Conservation (phyloP, 2,888 invertebrate genomes). For the Thysanoteuthis rhombus region DNA sequence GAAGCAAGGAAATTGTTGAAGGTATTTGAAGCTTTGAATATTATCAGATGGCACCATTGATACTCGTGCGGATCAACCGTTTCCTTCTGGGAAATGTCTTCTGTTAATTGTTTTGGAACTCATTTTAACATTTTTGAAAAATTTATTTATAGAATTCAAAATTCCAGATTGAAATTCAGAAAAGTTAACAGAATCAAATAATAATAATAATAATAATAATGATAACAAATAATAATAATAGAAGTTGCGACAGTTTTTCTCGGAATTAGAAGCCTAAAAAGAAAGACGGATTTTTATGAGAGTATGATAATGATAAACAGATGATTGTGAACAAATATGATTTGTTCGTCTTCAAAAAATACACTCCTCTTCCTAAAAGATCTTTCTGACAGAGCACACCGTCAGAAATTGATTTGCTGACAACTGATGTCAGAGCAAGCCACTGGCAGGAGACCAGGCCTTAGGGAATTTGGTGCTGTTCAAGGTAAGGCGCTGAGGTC, state of each 20-base stretch:
- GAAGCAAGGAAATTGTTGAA: not conserved
- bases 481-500: constrained; percentile 57
- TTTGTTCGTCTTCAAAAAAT: not conserved
- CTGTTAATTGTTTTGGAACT: not conserved
- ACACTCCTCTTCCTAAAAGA: not conserved
- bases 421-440: not conserved
- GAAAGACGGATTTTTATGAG: not conserved
- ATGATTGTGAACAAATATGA: not conserved
- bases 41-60: not conserved
- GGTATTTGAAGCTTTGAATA: not conserved
- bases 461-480: constrained; percentile 29
- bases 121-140: not conserved
- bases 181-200: not conserved
- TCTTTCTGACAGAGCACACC: not conserved
- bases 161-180: not conserved
- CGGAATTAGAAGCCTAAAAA: not conserved
- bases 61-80: not conserved
- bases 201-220: not conserved
- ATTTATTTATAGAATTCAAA: not conserved
- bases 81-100: not conserved
- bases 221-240: not conserved
- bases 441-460: not conserved
- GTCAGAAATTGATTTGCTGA: not conserved
- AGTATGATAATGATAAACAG: not conserved
- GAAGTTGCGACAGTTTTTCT: not conserved